These are phyloP conservation scores for Dolichallabes microphthalmus DNA, from an alignment of 2,113 vertebrate species.

Conservation along the genomic window DNA sequence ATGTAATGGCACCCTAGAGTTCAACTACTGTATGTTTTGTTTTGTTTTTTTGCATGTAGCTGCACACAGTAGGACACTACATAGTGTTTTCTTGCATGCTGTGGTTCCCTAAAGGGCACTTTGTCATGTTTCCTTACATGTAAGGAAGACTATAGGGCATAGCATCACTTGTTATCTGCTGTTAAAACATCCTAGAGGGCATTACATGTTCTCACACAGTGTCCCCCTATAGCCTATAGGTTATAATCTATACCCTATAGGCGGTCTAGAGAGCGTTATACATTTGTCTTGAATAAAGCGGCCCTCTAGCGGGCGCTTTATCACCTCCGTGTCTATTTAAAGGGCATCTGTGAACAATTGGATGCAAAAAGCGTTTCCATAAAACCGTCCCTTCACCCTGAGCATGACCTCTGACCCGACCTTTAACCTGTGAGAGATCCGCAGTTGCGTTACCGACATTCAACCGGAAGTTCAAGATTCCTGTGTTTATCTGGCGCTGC, in stretches of 20 bases:
- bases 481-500: slow-evolving; percentile 10
- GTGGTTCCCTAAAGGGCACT: not conserved
- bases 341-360: too few species aligned
- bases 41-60: not conserved
- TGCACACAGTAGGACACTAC: not conserved
- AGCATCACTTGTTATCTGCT: not conserved
- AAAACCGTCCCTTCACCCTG: not conserved
- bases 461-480: slow-evolving; percentile 1
- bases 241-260: too few species aligned
- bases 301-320: not conserved
- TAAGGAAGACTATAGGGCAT: not conserved
- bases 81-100: not conserved
- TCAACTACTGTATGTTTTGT: not conserved
- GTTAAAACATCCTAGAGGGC: not conserved
- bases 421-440: not conserved
- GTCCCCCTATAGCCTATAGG: not conserved
- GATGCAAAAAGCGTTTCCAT: not conserved
- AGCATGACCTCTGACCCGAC: not conserved
- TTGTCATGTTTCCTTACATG: not conserved
- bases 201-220: not conserved
- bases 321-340: too few species aligned
- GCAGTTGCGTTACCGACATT: not conserved
- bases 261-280: too few species aligned
- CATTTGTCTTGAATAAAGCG: not conserved
- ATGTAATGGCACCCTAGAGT: not conserved